A percentile compares a stretch with the other conserved stretches of the same genome.
These are phyloP conservation scores for Oophaga sylvatica DNA, from an alignment of 2,797 vertebrate genomes.

Conservation along the genomic window DNA sequence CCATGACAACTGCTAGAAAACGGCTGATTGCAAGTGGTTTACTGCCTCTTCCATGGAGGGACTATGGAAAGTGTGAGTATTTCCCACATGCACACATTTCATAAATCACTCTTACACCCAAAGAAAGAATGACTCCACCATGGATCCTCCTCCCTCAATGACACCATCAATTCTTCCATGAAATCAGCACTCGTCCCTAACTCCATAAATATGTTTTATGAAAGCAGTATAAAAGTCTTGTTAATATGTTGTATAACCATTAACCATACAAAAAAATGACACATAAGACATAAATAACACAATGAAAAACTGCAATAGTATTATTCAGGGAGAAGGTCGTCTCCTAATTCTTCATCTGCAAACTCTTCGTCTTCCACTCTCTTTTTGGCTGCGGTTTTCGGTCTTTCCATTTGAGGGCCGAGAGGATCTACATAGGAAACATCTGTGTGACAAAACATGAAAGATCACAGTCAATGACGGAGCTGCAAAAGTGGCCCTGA, in stretches of 20 bases:
- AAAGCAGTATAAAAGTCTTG: not conserved
- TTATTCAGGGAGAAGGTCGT: conserved; percentile 92
- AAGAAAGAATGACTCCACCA: not conserved
- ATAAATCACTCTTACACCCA: not conserved
- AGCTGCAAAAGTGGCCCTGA: not conserved
- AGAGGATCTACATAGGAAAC: conserved; percentile 91
- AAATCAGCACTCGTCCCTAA: not conserved
- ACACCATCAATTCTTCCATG: not conserved
- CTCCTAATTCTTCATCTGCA: conserved; percentile 92
- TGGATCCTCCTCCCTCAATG: not conserved
- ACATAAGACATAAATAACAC: conserved; percentile 1
- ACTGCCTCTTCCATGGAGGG: not conserved
- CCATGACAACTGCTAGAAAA: not conserved
- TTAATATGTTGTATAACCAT: not conserved
- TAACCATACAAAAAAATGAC: no score
- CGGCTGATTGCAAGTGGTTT: not conserved
- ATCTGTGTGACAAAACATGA: conserved; percentile 76
- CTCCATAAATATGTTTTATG: conserved; percentile 1
- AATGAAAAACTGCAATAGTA: not conserved
- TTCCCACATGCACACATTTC: not conserved
- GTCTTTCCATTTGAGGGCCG: conserved; percentile 90
- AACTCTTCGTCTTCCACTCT: conserved; percentile 89
- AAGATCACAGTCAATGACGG: not conserved
- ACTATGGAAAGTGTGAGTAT: conserved; percentile 1
- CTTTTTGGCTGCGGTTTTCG: conserved; percentile 90